These are phyloP conservation scores for Apis cerana DNA, from an alignment of 1,140 invertebrate genomes.

Conservation along the genomic window DNA sequence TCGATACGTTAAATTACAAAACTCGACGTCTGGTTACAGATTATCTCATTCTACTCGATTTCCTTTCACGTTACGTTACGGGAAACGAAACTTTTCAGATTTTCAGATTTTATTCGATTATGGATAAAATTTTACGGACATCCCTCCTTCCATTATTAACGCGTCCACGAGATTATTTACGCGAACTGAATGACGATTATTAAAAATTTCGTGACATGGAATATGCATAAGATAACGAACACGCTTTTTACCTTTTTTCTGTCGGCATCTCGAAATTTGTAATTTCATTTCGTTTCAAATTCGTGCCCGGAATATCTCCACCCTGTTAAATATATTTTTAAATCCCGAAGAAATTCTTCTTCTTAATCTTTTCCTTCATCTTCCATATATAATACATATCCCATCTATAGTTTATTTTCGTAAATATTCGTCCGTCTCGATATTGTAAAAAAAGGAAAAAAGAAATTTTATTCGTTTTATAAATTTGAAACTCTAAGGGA, in stretches of 20 bases:
- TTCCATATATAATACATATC: slow-evolving; percentile 4
- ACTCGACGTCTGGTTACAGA: no score
- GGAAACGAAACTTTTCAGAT: no score
- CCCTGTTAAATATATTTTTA: background rate
- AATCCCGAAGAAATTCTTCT: slow-evolving; percentile 14
- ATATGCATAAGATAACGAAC: background rate
- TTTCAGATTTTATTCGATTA: no score
- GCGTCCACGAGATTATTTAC: background rate
- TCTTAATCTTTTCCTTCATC: background rate
- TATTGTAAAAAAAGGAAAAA: no score
- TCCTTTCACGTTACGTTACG: no score
- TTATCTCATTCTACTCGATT: no score
- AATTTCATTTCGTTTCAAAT: slow-evolving; percentile 40
- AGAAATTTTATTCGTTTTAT: no score
- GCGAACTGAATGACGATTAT: background rate
- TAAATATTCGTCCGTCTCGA: no score
- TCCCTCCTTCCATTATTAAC: no score
- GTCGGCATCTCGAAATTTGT: slow-evolving; percentile 44
- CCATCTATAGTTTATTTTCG: background rate
- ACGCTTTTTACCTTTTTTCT: background rate
- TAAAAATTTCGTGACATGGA: background rate
- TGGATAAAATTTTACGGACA: no score
- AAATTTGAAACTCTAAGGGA: no score
- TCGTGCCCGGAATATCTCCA: background rate
- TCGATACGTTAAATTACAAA: no score